A percentile compares a stretch with the other conserved stretches of the same genome.
Conservation (phyloP, 2,888 invertebrate genomes). For the Athalia rosae region DNA sequence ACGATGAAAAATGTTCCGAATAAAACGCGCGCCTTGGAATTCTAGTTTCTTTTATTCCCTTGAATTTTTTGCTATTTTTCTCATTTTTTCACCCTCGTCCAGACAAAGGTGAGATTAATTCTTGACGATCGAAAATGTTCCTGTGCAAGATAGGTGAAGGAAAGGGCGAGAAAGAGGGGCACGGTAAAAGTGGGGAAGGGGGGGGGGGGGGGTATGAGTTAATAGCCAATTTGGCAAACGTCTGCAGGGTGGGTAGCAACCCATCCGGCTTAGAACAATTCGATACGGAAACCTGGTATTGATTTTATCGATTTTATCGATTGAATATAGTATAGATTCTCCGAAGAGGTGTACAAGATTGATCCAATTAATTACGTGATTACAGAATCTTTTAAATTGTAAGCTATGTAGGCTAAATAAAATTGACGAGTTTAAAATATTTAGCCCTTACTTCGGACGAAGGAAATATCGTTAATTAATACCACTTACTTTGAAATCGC, state of each 20-base stretch:
- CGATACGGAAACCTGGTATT: not conserved
- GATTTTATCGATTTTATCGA: slow-evolving; percentile 7
- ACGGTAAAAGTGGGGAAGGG: not conserved
- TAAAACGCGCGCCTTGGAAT: not conserved
- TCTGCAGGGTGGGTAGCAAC: slow-evolving; percentile 4
- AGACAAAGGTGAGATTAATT: slow-evolving; percentile 33
- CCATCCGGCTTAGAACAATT: not conserved
- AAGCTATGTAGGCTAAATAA: too few relatives aligned
- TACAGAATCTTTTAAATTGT: not conserved
- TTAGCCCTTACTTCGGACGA: too few relatives aligned
- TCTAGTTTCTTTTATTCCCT: not conserved
- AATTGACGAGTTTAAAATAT: too few relatives aligned
- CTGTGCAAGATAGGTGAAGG: not conserved
- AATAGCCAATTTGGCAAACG: slow-evolving; percentile 44
- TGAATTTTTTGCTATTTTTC: not conserved
- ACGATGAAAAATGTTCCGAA: not conserved
- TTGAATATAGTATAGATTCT: not conserved
- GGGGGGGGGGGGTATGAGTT: not conserved
- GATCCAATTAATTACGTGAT: slow-evolving; percentile 10
- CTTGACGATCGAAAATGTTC: slow-evolving; percentile 26
- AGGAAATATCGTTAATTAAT: too few relatives aligned
- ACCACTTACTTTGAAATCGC: too few relatives aligned
- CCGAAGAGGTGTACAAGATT: not conserved
- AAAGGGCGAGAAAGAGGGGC: not conserved
- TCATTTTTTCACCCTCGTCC: not conserved